phyloP scores from a whole-genome alignment of 2,888 invertebrate genomes.

The Glyphotaelius pellucidus region DNA sequence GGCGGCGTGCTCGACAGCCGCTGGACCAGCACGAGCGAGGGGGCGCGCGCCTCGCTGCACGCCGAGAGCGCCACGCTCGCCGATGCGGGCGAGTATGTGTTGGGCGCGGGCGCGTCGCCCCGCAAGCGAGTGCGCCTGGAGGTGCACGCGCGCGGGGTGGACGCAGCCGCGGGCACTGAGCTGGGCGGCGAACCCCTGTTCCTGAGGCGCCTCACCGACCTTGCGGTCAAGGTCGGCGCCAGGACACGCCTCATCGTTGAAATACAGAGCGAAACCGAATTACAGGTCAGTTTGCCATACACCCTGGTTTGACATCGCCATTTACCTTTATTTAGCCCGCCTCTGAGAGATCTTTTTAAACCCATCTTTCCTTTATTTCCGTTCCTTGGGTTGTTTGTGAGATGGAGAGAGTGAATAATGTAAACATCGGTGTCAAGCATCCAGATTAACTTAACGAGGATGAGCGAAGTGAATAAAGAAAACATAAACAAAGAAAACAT shows the following conservation, averaged over 20 bases:
- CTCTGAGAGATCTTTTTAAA: neutral
- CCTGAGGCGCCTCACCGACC: constrained; percentile 89
- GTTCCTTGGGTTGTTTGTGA: neutral
- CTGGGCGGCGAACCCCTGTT: constrained; percentile 83
- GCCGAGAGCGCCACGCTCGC: constrained; percentile 85
- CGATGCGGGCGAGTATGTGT: constrained; percentile 86
- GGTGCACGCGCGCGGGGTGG: constrained; percentile 71
- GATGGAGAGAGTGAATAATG: neutral
- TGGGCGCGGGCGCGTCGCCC: constrained; percentile 81
- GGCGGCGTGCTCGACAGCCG: constrained; percentile 81
- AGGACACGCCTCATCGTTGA: constrained; percentile 91
- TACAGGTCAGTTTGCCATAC: constrained; percentile 79
- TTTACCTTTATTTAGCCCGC: neutral
- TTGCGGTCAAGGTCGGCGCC: constrained; percentile 93
- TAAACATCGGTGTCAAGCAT: too few relatives aligned
- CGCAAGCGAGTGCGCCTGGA: constrained; percentile 77
- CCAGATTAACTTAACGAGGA: neutral
- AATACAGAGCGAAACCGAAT: constrained; percentile 86
- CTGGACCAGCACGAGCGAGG: constrained; percentile 73
- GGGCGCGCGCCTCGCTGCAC: constrained; percentile 86
- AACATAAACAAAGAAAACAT: too few relatives aligned
- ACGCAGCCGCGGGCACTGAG: constrained; percentile 32
- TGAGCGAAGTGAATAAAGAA: neutral
- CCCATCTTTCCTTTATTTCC: neutral
- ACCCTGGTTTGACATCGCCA: neutral